phyloP scores from a whole-genome alignment of 2,888 invertebrate genomes.

The Drosophila pseudotakahashii region DNA sequence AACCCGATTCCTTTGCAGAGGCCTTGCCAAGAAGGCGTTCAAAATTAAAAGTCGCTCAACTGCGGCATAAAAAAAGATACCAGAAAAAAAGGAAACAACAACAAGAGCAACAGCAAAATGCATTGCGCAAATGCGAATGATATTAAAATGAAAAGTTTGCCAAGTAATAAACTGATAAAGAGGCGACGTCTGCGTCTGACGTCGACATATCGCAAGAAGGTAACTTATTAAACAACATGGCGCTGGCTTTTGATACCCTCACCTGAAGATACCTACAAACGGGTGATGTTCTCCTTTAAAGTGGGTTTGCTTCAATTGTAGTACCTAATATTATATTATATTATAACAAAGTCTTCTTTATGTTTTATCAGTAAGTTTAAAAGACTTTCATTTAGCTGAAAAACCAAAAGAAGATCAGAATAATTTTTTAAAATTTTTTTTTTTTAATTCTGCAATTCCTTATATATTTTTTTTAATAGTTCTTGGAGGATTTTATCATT shows the following conservation, averaged over 20 bases:
- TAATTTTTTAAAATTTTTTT: no score
- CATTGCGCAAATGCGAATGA: constrained; percentile 74
- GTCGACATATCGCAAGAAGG: constrained; percentile 77
- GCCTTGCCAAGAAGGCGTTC: constrained; percentile 77
- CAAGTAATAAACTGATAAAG: constrained; percentile 81
- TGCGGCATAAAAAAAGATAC: constrained; percentile 42
- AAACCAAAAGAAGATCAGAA: no score
- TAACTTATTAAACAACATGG: constrained; percentile 79
- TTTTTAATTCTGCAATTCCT: no score
- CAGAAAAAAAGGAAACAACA: constrained; percentile 1
- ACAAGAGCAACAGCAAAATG: constrained; percentile 43
- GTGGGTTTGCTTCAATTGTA: not conserved
- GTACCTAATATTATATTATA: no score
- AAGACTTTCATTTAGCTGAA: no score
- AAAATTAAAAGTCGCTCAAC: constrained; percentile 82
- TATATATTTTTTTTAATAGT: no score
- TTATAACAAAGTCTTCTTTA: no score
- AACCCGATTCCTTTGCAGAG: constrained; percentile 64
- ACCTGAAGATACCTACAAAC: not conserved
- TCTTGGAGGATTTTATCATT: no score
- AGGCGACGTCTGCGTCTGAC: constrained; percentile 76
- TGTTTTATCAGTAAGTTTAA: no score
- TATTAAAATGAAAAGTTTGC: constrained; percentile 80
- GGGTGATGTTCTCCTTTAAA: not conserved
- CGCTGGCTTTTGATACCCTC: constrained; percentile 58